Percentiles rank a stretch among this genome's conserved stretches.
These are phyloP conservation scores for Calosoma granatense DNA, from an alignment of 1,140 invertebrate species.

Conservation along the genomic window DNA sequence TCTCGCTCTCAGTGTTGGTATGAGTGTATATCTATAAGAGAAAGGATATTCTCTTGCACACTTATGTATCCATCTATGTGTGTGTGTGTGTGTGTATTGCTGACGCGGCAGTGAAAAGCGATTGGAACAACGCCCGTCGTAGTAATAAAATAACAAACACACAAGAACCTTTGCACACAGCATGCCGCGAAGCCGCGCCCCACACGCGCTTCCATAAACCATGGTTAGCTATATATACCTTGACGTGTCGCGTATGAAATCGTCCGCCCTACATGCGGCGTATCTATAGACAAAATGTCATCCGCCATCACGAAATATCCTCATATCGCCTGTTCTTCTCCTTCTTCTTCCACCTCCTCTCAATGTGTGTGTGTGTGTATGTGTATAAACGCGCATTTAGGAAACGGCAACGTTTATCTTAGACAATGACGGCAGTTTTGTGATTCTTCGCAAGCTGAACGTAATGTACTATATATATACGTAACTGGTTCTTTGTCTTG, in stretches of 20 bases:
- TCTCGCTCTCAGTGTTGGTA: too few species aligned
- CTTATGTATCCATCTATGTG: neutral
- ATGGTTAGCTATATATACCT: neutral
- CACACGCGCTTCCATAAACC: neutral
- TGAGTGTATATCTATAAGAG: neutral
- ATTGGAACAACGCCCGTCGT: neutral
- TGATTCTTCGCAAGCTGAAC: neutral
- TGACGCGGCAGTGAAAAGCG: neutral
- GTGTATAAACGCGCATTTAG: too few species aligned
- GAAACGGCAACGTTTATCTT: slow-evolving; percentile 2
- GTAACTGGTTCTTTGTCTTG: neutral
- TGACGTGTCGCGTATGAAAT: neutral
- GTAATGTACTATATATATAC: slow-evolving; percentile 5
- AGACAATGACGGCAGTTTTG: neutral
- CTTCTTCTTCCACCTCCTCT: neutral
- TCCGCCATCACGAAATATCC: too few species aligned
- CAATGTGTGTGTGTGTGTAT: too few species aligned
- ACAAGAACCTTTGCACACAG: too few species aligned
- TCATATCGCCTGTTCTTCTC: neutral
- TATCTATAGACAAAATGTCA: too few species aligned
- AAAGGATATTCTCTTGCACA: neutral
- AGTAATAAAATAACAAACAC: slow-evolving; percentile 9
- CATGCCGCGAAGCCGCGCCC: neutral
- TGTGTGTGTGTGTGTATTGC: neutral
- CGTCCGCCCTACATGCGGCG: too few species aligned